Base-by-base conservation (phyloP, 53 echinoderm and acorn worm genomes). In the Paracentrotus lividus region DNA sequence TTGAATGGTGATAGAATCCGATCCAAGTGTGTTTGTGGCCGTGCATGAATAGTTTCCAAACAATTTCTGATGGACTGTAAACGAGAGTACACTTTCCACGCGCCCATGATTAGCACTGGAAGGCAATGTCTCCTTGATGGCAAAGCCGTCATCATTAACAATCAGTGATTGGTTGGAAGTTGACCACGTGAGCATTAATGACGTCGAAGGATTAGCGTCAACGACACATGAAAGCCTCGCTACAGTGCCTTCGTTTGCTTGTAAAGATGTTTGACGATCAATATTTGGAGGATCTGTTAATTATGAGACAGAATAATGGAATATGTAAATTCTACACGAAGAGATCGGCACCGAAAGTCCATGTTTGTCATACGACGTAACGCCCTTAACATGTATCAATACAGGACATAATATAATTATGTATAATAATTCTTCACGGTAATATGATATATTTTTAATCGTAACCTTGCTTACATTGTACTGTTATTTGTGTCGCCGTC, bases 111-210 rank as follows among this genome's bases (percentile, higher is more conserved):
- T n/a, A n/a, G n/a, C n/a, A n/a, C n/a, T 26, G 0, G 24, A 47
- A 47, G 5, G 5, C 47, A 14, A 47, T 45, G 81, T 45, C n/a
- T n/a, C 45, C 42, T 14, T 49, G 8, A 1, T 47, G 4, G 18
- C 40, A 13, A 38, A 42, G 42, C 21, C 20, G 42, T 23, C 42
- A 47, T 76, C 42, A 23, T 45, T 81, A 44, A 12, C 47, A 43
- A 43, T 42, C 49, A 9, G 81, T 81, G 81, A 81, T 47, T 81
- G 81, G 81, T 81, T n/a, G 47, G 49, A 47, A 26, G 81, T 81
- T 10, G 81, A 81, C 81, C 81, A 81, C 45, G 81, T 81, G 81
- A 81, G 12, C 81, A 81, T 47, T 47, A 47, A 47, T 81, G 81
- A 26, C 81, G 81, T 81, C 21, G 47, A 47, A 47, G 81, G 81